Base-by-base conservation (phyloP, 2,113 vertebrate genomes). In the Orientallactaga bullata region DNA sequence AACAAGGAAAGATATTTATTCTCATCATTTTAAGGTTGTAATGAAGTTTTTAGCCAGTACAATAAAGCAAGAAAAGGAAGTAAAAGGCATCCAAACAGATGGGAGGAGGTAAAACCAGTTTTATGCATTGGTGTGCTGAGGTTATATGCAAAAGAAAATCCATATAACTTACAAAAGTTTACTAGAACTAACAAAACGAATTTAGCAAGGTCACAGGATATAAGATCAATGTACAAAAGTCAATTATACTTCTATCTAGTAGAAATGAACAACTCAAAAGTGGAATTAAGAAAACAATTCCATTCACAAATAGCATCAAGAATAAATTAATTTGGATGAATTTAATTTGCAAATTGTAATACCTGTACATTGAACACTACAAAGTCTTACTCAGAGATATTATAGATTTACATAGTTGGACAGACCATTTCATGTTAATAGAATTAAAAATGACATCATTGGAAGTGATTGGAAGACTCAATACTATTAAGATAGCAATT, bases 41-140 rank as follows among this genome's bases (percentile, higher is more conserved):
- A n/a, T 42, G 35, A 61, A 77, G n/a, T 9, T 63, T 42, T 21
- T 72, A 84, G 68, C 88, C 39, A 78, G 32, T 83, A 74, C 73
- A 86, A 69, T 78, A 81, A 96, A 77, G 63, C 39, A 93, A 91
- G 91, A 80, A 73, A 93, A 93, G 51, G 61, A 83, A 72, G 66
- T 76, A 37, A 58, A 93, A 73, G 18, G 2, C 17, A 39, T 24
- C n/a, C 84, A n/a, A 6, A 47, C 35, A 76, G n/a, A 89, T 86
- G 77, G 61, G 10, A 83, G 63, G 39, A 58, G 26, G 13, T 0
- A 2, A 77, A 73, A 20, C 21, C 69, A 8, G 51, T 60, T 47
- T 81, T 83, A 74, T 73, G 89, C 61, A 42, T 10, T 72, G 26
- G 1, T n/a, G 8, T 66, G 51, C 69, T 83, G 68, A 81, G 73